Evolutionary conservation across 2,797 vertebrate genomes (phyloP), one percentile per base, ranked within the genome.

Genomic region (Sebastes cheni): DNA sequence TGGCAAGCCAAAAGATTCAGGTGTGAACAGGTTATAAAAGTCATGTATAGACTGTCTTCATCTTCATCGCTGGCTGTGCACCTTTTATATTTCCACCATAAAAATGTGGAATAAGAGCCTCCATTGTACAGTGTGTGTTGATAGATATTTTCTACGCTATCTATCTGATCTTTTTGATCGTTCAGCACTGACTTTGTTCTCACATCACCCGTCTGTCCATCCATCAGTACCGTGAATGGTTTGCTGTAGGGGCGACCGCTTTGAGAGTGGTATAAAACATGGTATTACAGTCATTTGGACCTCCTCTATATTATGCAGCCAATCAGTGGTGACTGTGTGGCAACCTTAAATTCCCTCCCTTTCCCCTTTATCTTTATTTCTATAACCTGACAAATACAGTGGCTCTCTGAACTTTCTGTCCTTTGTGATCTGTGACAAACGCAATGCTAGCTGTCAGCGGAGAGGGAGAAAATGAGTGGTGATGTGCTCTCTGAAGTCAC

Each of bases 351-450:
- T 79, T 87, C 71, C 68, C 55, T 72, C 81, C 58, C 54, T 79
- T 67, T 62, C 56, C 72, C 70, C 22, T 36, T 23, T 18, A 71
- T 86, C 71, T 85, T 79, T 86, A 82, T 93, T 89, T 89, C 75
- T 85, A 72, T 81, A 88, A 89, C 81, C 88, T 77, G 87, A 90
- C 87, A 88, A 91, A 88, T 39, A 64, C 68, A 84, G 79, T 50
- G n/a, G 54, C 72, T 66, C 82, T 90, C 77, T 88, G 86, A 89
- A 80, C 88, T 86, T 77, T 76, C 78, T 27, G 22, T 89, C 80
- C 79, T 91, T 89, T 92, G 91, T 87, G 89, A 87, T 89, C 70
- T 88, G 87, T 86, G 90, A 88, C 87, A 89, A 86, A 90, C 25
- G 54, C 79, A 59, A 67, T 70, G 71, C 74, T 82, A 77, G 87